Evolutionary conservation across 2,113 vertebrate genomes (phyloP).

Genomic region (Rhinolophus sinicus): DNA sequence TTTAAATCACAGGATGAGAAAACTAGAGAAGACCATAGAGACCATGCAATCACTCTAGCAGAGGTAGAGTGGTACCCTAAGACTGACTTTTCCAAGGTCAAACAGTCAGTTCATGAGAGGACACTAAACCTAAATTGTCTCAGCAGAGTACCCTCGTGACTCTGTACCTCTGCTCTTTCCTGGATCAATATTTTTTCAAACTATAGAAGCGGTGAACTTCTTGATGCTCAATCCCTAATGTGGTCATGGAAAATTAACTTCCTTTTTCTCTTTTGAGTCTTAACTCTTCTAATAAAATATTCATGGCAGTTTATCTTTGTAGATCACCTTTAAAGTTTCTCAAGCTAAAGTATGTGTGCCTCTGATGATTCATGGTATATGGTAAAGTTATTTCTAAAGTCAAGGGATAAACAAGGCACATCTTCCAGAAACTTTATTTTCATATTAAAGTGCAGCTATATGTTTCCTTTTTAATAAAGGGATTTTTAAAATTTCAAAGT

Average conservation of each 20-base stretch:
- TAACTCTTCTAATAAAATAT: slow-evolving; percentile 71
- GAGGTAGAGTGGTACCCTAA: not conserved
- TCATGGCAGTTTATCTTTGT: slow-evolving; percentile 59
- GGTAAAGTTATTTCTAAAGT: slow-evolving; percentile 55
- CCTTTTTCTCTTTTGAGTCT: slow-evolving; percentile 40
- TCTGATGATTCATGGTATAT: slow-evolving; percentile 46
- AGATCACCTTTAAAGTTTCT: slow-evolving; percentile 59
- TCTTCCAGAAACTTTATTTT: slow-evolving; percentile 33
- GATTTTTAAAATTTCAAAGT: not conserved
- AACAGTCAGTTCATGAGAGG: not conserved
- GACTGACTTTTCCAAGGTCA: slow-evolving; percentile 31
- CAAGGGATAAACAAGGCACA: not conserved
- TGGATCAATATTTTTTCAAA: slow-evolving; percentile 42
- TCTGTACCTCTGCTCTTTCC: slow-evolving; percentile 11
- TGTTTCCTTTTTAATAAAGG: not conserved
- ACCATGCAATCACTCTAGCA: not conserved
- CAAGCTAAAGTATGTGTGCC: not conserved
- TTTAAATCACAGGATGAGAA: not conserved
- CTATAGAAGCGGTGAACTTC: not conserved
- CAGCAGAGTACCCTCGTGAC: not conserved
- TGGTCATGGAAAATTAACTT: not conserved
- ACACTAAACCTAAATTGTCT: not conserved
- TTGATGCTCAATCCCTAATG: not conserved
- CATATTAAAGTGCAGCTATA: not conserved
- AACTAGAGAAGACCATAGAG: not conserved